Evolutionary conservation across 2,888 invertebrate species (phyloP), one percentile per base, ranked within the genome.

Genomic region (Microctonus aethiopoides): DNA sequence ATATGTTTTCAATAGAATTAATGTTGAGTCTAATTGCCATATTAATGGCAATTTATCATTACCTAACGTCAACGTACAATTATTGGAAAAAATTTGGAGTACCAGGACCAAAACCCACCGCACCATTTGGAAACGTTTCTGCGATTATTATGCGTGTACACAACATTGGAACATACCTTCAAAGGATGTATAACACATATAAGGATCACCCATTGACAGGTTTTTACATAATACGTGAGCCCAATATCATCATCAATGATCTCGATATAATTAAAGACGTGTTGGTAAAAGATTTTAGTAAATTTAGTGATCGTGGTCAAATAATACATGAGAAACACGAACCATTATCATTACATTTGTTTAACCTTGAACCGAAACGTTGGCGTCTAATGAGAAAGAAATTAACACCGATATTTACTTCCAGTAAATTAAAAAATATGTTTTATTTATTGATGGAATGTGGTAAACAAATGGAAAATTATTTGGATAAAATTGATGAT

Each of bases 381-480:
- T 89, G 89, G 89, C 84, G 85, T 52, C 82, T 83, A 6, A 79
- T 89, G 36, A 81, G 89, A 46, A 72, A 79, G 0, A 87, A 87
- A 64, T 75, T 89, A 11, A 86, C 87, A 0, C 87, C 89, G 0
- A 83, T 86, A 1, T 89, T 89, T 76, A 87, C 88, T 2, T 86
- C 87, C 0, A 88, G 87, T 0, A 89, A 88, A 77, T 81, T 89
- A 68, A 88, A 87, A 75, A 81, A 82, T n/a, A 88, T 89, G 88
- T 87, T 87, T 72, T 76, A 81, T 54, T 78, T 87, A n/a, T 74
- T 88, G 13, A 69, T 81, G 13, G 82, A 86, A 63, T 87, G 87
- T 67, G 78, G 82, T 0, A 73, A 84, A 7, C 76, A 83, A 78
- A 87, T 29, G 16, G 70, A 71, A 0, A 52, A 61, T 9, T 68